Evolutionary conservation across 2,888 invertebrate genomes (phyloP), one percentile per base, ranked within the genome.

Genomic region (Pyrrhia umbra): DNA sequence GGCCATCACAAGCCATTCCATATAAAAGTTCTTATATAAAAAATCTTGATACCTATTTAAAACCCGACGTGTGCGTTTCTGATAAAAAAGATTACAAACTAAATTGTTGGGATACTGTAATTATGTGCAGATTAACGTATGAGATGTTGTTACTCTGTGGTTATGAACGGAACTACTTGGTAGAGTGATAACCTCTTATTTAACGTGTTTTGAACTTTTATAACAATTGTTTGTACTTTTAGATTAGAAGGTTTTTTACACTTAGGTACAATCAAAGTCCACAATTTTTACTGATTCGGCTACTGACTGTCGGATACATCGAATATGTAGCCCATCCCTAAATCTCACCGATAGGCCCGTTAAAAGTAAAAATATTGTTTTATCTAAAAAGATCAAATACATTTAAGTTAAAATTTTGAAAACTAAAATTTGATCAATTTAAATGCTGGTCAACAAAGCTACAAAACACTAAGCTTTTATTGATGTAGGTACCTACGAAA

Each of bases 391-490:
- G n/a, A n/a, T n/a, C n/a, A n/a, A n/a, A n/a, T n/a, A n/a, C n/a
- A n/a, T n/a, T n/a, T n/a, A n/a, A n/a, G n/a, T n/a, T n/a, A n/a
- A n/a, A n/a, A n/a, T n/a, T n/a, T n/a, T n/a, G n/a, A n/a, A n/a
- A n/a, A n/a, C n/a, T n/a, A n/a, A n/a, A n/a, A n/a, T n/a, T n/a
- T n/a, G n/a, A n/a, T n/a, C n/a, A n/a, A n/a, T n/a, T n/a, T n/a
- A n/a, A n/a, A n/a, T n/a, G n/a, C n/a, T n/a, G n/a, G n/a, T n/a
- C n/a, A n/a, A n/a, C n/a, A n/a, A n/a, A n/a, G n/a, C n/a, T n/a
- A n/a, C n/a, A n/a, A n/a, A 39, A 13, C 21, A 43, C 21, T 27
- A 18, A 52, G 67, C 72, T 72, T 72, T 62, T 25, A 67, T n/a
- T 16, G n/a, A n/a, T n/a, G n/a, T n/a, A n/a, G n/a, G n/a, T n/a